A percentile compares a stretch with the other conserved stretches of the same genome.
Conservation (phyloP, 2,113 vertebrate genomes). For the Microtus oregoni region DNA sequence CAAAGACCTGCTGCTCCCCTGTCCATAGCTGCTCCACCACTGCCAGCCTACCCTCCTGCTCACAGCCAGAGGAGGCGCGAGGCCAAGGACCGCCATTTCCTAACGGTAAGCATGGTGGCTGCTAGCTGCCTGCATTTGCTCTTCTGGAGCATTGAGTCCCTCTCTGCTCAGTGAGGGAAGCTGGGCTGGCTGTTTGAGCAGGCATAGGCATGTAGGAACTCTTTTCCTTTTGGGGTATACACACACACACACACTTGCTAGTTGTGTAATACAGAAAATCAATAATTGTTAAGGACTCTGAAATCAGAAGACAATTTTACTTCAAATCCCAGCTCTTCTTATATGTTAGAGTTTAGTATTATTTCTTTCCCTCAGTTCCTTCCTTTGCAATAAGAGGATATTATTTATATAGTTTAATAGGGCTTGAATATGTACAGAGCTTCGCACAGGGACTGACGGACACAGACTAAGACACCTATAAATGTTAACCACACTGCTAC, state of each 20-base stretch:
- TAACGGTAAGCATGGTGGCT: conserved; percentile 88
- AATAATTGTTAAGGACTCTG: conserved; percentile 12
- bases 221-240: neutral
- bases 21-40: conserved; percentile 89
- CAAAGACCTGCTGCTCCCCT: conserved; percentile 88
- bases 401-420: neutral
- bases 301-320: neutral
- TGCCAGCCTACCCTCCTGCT: conserved; percentile 90
- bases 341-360: neutral
- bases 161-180: neutral
- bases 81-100: conserved; percentile 90
- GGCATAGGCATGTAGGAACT: neutral
- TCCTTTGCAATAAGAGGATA: neutral
- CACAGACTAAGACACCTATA: neutral
- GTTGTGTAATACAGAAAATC: neutral
- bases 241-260: neutral
- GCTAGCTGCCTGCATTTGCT: neutral
- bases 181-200: neutral
- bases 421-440: neutral
- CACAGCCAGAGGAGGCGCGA: conserved; percentile 89
- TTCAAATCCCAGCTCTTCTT: conserved; percentile 5
- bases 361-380: neutral
- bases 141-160: neutral
- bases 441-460: neutral
- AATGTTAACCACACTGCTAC: neutral